Base-by-base conservation (phyloP, 2,113 vertebrate genomes). In the Scomber colias region DNA sequence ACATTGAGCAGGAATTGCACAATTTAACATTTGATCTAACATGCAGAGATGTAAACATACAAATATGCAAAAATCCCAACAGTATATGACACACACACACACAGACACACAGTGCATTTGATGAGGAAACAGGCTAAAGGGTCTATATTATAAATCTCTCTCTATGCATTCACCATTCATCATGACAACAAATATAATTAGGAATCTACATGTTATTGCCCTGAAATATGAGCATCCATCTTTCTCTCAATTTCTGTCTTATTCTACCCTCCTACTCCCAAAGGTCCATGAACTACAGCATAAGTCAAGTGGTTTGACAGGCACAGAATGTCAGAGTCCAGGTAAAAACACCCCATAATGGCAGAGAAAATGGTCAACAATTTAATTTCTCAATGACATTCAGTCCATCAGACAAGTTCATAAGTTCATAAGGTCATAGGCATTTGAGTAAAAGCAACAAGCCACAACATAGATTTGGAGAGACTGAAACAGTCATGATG, bases 181-280 rank as follows among this genome's bases (percentile, higher is more conserved):
- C n/a, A 50, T 2, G 2, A 63, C 31, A 11, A 19, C 3, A 17
- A 14, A 3, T 30, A 12, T 14, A 3, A 16, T 51, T 24, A 1
- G 63, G 27, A 35, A 61, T 35, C 44, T 46, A 51, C n/a, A 46
- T 69, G 21, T 68, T 51, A 64, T 35, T 24, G 24, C 7, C n/a
- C 11, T 53, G 17, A 53, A 19, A 61, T 60, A 75, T 27, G 15
- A 16, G 2, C 13, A 73, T 57, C 46, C 44, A 74, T 84, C 35
- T n/a, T 65, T 31, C 44, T 45, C 3, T 35, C 59, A 1, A 17
- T 44, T 27, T 64, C 16, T 59, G n/a, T 9, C 6, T 70, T 49
- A 77, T n/a, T 30, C 45, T 62, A 55, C 9, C n/a, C 49, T 44
- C 11, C 4, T 40, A 63, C 35, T 68, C 19, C 15, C 54, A 16